Evolutionary conservation across 2,797 vertebrate species (phyloP), one percentile per base, ranked within the genome.

Genomic region (Cichlasoma orientale): DNA sequence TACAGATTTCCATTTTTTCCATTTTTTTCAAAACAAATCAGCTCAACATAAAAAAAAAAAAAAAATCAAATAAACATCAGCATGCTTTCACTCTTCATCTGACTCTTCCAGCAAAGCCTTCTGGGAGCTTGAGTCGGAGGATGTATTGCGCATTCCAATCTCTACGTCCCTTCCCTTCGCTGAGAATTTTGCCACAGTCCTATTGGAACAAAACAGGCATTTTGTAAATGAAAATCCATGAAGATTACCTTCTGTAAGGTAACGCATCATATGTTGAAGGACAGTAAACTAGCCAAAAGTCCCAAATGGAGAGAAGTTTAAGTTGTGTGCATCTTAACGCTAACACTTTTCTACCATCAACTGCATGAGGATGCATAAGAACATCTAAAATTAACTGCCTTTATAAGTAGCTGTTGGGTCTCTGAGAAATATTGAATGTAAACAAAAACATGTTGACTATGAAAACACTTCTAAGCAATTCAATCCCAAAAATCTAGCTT

Each of bases 41-140:
- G 14, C 36, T 68, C 8, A 12, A n/a, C 6, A 56, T 61, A 33
- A 33, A 33, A 18, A 79, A 68, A 53, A 74, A 68, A 41, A 56
- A n/a, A 1, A 78, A 76, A 70, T 54, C 6, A 41, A 38, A 71
- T 4, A 74, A 27, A 6, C 19, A 29, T 1, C 29, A 47, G 36
- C 7, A 29, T 59, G 38, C 2, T 14, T 63, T 94, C 92, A 98
- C 27, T 99, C 98, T 76, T 98, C 97, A 6, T 99, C 98, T 0
- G 97, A 98, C 31, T 93, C 95, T 0, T 95, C 95, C 2, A 99
- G 87, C 78, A 99, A 94, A 78, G 96, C 90, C 4, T 95, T 94
- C 23, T 96, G 95, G 33, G 95, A 94, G 52, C 72, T 91, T 2
- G 85, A 79, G 1, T 56, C 86, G 7, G 85, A 86, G 0, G 82